phyloP scores from a whole-genome alignment of 2,888 invertebrate genomes.

The Heliconius hortense region DNA sequence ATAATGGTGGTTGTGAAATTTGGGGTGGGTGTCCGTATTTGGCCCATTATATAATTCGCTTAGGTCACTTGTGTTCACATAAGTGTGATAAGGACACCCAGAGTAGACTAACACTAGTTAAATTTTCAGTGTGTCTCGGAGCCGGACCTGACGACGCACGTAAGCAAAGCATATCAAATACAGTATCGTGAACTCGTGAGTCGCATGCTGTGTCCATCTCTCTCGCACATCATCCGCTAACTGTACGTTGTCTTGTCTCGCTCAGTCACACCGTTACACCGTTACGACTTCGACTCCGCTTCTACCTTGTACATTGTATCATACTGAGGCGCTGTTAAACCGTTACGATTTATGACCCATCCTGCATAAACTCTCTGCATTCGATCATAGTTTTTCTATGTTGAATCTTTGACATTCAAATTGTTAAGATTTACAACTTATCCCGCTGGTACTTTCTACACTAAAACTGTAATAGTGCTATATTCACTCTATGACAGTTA shows the following conservation, averaged over 20 bases:
- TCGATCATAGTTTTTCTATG: background rate
- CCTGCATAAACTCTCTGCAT: background rate
- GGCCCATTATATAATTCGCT: constrained; percentile 44
- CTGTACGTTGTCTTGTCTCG: constrained; percentile 63
- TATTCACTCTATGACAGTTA: constrained; percentile 31
- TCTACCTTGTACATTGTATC: constrained; percentile 44
- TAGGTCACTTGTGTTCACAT: constrained; percentile 43
- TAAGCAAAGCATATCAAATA: constrained; percentile 71
- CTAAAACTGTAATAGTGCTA: too few species aligned
- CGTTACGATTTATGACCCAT: constrained; percentile 41
- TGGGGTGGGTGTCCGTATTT: constrained; percentile 55
- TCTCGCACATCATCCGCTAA: constrained; percentile 62
- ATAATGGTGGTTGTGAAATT: constrained; percentile 48
- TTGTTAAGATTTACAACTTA: too few species aligned
- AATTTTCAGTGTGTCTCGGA: constrained; percentile 80
- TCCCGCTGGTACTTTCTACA: too few species aligned
- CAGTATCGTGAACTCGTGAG: constrained; percentile 72
- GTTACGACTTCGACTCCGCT: constrained; percentile 42
- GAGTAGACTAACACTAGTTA: constrained; percentile 75
- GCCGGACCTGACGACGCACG: constrained; percentile 76
- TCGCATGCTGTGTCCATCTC: constrained; percentile 73
- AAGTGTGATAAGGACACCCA: constrained; percentile 52
- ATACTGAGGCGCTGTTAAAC: constrained; percentile 49
- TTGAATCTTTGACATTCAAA: too few species aligned
- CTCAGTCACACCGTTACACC: constrained; percentile 50